phyloP scores from a whole-genome alignment of 2,888 invertebrate genomes.

The Bombylius discolor region DNA sequence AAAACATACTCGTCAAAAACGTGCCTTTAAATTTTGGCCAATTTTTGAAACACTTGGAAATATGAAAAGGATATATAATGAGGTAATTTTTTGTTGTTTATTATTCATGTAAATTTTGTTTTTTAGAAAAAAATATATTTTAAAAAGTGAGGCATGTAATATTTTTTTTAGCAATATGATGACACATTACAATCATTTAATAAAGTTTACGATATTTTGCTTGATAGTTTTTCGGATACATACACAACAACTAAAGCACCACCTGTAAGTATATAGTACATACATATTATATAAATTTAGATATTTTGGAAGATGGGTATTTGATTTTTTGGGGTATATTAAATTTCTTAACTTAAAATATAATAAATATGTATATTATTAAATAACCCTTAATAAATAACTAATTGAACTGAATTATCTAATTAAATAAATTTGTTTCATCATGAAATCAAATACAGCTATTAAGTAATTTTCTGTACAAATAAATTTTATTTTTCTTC shows the following conservation, averaged over 20 bases:
- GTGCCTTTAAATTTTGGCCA: constrained; percentile 22
- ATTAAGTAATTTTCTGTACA: no score
- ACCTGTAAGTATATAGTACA: constrained; percentile 1
- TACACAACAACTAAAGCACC: constrained; percentile 22
- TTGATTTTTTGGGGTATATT: no score
- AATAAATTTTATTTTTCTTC: no score
- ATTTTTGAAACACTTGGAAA: constrained; percentile 30
- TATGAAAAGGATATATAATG: constrained; percentile 28
- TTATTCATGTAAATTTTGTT: not conserved
- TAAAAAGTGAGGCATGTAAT: not conserved
- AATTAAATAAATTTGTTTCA: no score
- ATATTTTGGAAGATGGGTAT: not conserved
- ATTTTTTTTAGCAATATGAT: constrained; percentile 28
- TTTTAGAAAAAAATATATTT: not conserved
- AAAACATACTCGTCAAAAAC: not conserved
- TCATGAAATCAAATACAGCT: no score
- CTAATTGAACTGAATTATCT: no score
- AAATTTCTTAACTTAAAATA: no score
- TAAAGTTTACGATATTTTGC: constrained; percentile 28
- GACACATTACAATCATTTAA: constrained; percentile 29
- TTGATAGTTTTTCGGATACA: constrained; percentile 31
- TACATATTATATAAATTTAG: not conserved
- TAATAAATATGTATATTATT: no score
- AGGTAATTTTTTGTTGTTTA: constrained; percentile 20
- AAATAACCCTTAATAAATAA: no score